phyloP scores from a whole-genome alignment of 2,113 vertebrate genomes.

The Oreotrochilus melanogaster region DNA sequence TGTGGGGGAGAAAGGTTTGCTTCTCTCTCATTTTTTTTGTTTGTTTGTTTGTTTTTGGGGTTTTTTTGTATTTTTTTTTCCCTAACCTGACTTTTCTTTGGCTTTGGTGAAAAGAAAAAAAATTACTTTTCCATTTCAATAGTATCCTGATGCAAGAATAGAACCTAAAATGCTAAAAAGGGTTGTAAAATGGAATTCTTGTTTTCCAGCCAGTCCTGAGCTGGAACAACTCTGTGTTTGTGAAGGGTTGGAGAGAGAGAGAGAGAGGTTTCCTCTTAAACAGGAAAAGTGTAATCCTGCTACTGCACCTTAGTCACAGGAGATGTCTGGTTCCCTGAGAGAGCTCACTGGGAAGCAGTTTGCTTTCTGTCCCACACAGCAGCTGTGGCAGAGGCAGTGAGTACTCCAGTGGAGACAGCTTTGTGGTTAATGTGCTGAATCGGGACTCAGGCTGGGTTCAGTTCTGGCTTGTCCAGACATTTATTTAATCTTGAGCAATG shows the following conservation, averaged over 20 bases:
- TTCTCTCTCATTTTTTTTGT: background rate
- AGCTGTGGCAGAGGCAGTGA: background rate
- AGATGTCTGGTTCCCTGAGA: background rate
- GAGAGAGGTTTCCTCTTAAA: background rate
- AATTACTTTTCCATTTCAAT: background rate
- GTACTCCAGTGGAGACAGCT: background rate
- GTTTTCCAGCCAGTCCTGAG: background rate
- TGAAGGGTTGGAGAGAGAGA: background rate
- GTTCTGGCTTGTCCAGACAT: slow-evolving; percentile 53
- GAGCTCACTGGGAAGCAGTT: background rate
- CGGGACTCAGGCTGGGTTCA: slow-evolving; percentile 12
- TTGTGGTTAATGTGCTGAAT: slow-evolving; percentile 41
- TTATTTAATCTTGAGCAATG: slow-evolving; percentile 39
- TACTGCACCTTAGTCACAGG: background rate
- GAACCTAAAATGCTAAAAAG: background rate
- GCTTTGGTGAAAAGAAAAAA: background rate
- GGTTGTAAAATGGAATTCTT: background rate
- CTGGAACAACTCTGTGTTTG: background rate
- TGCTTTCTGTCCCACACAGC: background rate
- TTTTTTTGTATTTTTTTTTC: too few species aligned
- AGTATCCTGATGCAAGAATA: background rate
- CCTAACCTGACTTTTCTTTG: background rate
- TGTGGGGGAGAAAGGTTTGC: background rate
- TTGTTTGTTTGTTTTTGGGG: too few species aligned
- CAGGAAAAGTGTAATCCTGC: background rate